A percentile compares a stretch with the other conserved stretches of the same genome.
phyloP scores from a whole-genome alignment of 2,113 vertebrate genomes.

The Hystrix brachyura region DNA sequence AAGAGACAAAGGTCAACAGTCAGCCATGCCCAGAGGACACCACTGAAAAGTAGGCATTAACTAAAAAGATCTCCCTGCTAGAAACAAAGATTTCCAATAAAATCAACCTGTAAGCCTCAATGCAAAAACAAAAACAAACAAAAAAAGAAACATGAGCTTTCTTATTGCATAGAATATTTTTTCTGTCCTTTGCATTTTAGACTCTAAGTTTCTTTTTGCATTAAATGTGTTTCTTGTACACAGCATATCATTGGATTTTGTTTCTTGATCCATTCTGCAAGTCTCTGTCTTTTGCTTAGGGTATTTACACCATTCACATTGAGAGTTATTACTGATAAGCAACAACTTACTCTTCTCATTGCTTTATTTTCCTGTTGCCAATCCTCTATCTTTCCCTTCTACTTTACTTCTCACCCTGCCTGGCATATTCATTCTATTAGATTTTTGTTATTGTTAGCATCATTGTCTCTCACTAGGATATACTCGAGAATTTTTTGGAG shows the following conservation, averaged over 20 bases:
- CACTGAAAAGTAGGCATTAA: neutral
- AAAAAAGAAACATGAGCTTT: neutral
- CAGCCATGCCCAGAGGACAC: neutral
- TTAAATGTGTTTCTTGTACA: neutral
- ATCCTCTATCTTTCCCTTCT: neutral
- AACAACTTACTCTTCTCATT: neutral
- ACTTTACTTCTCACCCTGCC: neutral
- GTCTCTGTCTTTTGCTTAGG: neutral
- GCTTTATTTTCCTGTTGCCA: neutral
- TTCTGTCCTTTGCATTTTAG: neutral
- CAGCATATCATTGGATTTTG: neutral
- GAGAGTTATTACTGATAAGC: neutral
- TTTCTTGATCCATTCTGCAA: neutral
- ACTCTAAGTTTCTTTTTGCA: neutral
- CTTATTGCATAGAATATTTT: neutral
- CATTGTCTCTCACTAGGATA: neutral
- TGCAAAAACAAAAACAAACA: neutral
- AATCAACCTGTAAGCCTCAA: neutral
- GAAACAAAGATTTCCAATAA: neutral
- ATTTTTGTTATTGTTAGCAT: neutral
- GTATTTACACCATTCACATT: neutral
- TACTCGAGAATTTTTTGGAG: neutral
- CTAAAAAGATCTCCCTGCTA: neutral
- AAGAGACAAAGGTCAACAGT: neutral
- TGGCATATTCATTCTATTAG: neutral